Evolutionary conservation across 2,888 invertebrate genomes (phyloP), one percentile per base, ranked within the genome.

Genomic region (Hyalella azteca): DNA sequence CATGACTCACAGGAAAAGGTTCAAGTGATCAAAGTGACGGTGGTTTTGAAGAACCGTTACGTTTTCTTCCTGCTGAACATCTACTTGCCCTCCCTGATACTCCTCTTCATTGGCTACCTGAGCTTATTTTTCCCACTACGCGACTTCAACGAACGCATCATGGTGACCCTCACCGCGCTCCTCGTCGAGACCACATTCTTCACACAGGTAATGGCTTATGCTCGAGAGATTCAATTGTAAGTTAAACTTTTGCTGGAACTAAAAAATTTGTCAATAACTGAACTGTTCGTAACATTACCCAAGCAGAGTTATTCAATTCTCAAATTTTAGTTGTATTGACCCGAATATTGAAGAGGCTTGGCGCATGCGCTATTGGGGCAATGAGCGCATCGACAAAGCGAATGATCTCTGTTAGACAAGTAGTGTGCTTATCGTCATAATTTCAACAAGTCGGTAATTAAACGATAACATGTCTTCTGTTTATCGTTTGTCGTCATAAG

Each of bases 101-200:
- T 75, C 22, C 45, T 75, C n/a, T 0, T 75, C 26, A 75, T 75
- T 22, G 75, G 75, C 3, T 75, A 75, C 75, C 11, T 75, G 39
- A 45, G 45, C 26, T 75, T 75, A 40, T 75, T 45, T 45, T 75
- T 75, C 75, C 45, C 75, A 3, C 45, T 75, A 1, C 40, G 32
- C 15, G 75, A 75, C 75, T 75, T 75, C 75, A 75, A 41, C 5
- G 75, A 75, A 15, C 40, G 75, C 26, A 39, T 75, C 26, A 75
- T 75, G 75, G 75, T 75, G 26, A 45, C 26, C 75, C 75, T 75
- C 13, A 75, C 75, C n/a, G 45, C 45, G 13, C 45, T 75, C 3
- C 75, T 75, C 13, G 75, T 75, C 9, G 45, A 75, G 22, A 75
- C 75, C 13, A 75, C 75, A 13, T 45, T 75, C 45, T 75, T 75